Percentiles rank a stretch among this genome's conserved stretches.
These are phyloP conservation scores for Tiphia femorata DNA, from an alignment of 2,888 invertebrate species.

Conservation along the genomic window DNA sequence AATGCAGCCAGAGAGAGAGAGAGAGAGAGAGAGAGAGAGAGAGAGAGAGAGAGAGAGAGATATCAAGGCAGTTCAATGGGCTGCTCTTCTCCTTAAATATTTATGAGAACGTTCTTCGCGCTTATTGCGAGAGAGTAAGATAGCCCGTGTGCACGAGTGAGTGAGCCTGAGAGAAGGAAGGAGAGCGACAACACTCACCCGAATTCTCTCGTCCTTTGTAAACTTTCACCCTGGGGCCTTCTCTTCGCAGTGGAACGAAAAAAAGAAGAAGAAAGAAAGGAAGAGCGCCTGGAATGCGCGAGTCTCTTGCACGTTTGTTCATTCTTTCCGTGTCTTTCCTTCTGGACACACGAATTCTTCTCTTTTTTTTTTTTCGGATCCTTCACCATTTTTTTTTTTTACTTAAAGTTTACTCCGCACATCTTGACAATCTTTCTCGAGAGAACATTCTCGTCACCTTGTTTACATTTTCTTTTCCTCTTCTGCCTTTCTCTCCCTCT, in stretches of 20 bases:
- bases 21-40: not conserved
- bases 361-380: too few species aligned
- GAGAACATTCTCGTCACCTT: too few species aligned
- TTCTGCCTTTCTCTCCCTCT: not conserved
- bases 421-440: too few species aligned
- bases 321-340: too few species aligned
- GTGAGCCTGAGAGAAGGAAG: not conserved
- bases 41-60: not conserved
- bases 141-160: too few species aligned
- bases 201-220: constrained; percentile 44
- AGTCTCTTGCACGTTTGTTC: too few species aligned
- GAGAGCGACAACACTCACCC: constrained; percentile 13
- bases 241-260: too few species aligned
- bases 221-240: constrained; percentile 39
- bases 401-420: too few species aligned
- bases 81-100: constrained; percentile 5
- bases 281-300: too few species aligned
- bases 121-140: not conserved
- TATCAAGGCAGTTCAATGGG: not conserved
- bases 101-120: constrained; percentile 8
- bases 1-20: not conserved
- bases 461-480: not conserved
- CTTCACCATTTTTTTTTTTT: too few species aligned
- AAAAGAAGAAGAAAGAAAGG: too few species aligned
- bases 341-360: too few species aligned